Evolutionary conservation across 2,888 invertebrate species (phyloP).

Genomic region (Epistrophella euchroma): DNA sequence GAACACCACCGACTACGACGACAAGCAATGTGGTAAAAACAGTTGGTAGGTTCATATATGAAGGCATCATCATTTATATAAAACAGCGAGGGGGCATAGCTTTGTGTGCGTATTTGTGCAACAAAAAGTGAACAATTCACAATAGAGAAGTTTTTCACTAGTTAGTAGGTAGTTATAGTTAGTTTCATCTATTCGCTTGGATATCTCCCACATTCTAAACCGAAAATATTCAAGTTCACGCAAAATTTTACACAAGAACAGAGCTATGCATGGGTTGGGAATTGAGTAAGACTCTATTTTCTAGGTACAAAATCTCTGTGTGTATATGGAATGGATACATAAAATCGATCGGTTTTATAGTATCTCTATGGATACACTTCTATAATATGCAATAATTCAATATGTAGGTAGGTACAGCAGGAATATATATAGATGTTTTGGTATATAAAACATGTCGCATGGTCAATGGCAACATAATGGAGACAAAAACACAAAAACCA

Average conservation of each 20-base stretch:
- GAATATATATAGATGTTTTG: constrained; percentile 20
- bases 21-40: constrained; percentile 32
- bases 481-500: constrained; percentile 68
- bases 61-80: background rate
- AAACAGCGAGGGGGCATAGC: background rate
- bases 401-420: constrained; percentile 26
- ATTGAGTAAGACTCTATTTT: constrained; percentile 36
- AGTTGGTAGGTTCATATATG: constrained; percentile 11
- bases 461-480: constrained; percentile 75
- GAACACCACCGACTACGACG: constrained; percentile 16
- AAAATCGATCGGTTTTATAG: constrained; percentile 62
- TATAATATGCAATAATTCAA: background rate
- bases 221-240: constrained; percentile 74
- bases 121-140: constrained; percentile 67
- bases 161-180: background rate
- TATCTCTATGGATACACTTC: constrained; percentile 52
- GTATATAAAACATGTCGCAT: constrained; percentile 66
- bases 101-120: constrained; percentile 45
- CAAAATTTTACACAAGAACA: constrained; percentile 58
- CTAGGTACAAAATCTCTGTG: constrained; percentile 45
- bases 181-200: background rate
- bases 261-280: background rate
- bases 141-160: constrained; percentile 50
- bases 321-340: background rate
- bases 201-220: constrained; percentile 17